phyloP scores from a whole-genome alignment of 2,113 vertebrate species.

The Oreochromis niloticus region DNA sequence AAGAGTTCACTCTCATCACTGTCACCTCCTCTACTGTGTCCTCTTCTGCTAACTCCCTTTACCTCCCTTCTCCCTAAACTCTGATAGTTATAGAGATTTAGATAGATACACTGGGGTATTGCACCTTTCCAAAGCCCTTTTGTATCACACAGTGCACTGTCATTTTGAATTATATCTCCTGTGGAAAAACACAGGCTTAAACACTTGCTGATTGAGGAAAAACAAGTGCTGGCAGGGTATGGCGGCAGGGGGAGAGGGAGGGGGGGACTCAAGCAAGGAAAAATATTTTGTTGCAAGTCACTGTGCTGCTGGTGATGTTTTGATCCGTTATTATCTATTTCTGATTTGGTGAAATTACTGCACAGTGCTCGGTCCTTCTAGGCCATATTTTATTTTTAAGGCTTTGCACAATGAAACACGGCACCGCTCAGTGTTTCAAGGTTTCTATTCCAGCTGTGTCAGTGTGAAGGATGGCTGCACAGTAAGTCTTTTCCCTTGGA shows the following conservation, averaged over 20 bases:
- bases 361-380: not conserved
- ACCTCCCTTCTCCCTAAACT: not conserved
- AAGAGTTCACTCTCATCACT: conserved; percentile 26
- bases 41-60: conserved; percentile 3
- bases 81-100: conserved; percentile 8
- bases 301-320: not conserved
- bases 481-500: not conserved
- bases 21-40: conserved; percentile 11
- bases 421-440: not conserved
- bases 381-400: not conserved
- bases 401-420: not conserved
- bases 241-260: not conserved
- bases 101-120: conserved; percentile 22
- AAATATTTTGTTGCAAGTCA: not conserved
- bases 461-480: conserved; percentile 13
- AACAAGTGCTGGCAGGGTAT: not conserved
- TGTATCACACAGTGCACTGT: conserved; percentile 13
- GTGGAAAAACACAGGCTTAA: conserved; percentile 26
- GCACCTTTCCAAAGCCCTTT: conserved; percentile 12
- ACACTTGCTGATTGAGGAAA: conserved; percentile 4
- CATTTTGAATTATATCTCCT: conserved; percentile 25
- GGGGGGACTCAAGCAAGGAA: not conserved
- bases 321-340: not conserved
- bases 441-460: conserved; percentile 12
- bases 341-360: not conserved